Evolutionary conservation across 2,113 vertebrate genomes (phyloP).

Genomic region (Neopipo cinnamomea): DNA sequence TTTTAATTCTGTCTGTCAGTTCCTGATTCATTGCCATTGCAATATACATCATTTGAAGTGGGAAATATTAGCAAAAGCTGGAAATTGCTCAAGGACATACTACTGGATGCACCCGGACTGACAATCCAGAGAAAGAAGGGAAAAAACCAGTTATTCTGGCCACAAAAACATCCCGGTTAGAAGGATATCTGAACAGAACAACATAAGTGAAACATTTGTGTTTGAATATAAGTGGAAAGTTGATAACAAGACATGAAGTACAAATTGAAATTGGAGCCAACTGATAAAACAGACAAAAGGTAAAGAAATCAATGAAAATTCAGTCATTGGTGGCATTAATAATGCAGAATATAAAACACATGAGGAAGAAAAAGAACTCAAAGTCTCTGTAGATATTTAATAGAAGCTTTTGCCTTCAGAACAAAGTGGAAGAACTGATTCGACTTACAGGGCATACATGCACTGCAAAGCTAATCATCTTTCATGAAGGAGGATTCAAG

Average conservation of each 20-base stretch:
- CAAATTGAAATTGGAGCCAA: not conserved
- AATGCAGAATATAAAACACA: not conserved
- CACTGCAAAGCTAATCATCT: not conserved
- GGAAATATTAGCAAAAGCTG: constrained; percentile 64
- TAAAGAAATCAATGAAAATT: not conserved
- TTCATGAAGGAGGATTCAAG: not conserved
- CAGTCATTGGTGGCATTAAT: not conserved
- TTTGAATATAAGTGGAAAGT: not conserved
- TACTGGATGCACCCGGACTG: constrained; percentile 53
- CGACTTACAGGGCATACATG: not conserved
- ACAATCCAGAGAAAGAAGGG: not conserved
- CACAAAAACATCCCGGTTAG: not conserved
- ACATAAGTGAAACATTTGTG: not conserved
- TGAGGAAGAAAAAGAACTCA: not conserved
- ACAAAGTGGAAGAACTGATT: not conserved
- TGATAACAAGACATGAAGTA: not conserved
- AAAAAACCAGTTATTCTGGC: not conserved
- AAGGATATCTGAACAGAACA: not conserved
- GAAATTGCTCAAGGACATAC: constrained; percentile 52
- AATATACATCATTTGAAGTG: constrained; percentile 64
- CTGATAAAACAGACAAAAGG: not conserved
- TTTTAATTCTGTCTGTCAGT: constrained; percentile 68
- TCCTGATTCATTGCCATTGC: constrained; percentile 55
- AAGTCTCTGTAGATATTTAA: not conserved
- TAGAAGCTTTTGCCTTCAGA: not conserved